A percentile compares a stretch with the other conserved stretches of the same genome.
These are phyloP conservation scores for Dasypus novemcinctus DNA, from an alignment of 2,113 vertebrate genomes.

Conservation along the genomic window DNA sequence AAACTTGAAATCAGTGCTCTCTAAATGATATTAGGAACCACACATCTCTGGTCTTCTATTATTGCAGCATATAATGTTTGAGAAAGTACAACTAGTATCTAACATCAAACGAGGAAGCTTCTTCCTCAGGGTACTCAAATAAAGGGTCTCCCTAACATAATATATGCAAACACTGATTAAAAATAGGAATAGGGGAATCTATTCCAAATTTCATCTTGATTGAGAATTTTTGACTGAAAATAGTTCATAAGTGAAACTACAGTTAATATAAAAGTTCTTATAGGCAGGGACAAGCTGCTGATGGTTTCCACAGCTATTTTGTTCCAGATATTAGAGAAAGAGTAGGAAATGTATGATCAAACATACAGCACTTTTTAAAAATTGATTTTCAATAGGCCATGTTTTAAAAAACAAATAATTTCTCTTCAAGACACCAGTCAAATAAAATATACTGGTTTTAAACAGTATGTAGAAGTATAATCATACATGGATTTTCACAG, in stretches of 20 bases:
- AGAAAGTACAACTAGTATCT: neutral
- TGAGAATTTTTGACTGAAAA: neutral
- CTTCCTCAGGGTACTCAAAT: neutral
- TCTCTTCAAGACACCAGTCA: neutral
- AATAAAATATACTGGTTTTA: slow-evolving; percentile 30
- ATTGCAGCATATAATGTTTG: neutral
- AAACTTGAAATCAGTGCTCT: slow-evolving; percentile 57
- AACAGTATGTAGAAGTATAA: neutral
- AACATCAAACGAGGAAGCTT: neutral
- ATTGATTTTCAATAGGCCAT: neutral
- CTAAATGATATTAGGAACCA: neutral
- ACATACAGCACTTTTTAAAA: neutral
- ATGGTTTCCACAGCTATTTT: neutral
- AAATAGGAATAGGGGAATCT: neutral
- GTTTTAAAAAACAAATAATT: neutral
- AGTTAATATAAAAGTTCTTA: neutral
- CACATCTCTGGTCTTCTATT: neutral
- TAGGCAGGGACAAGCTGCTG: neutral
- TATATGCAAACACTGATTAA: neutral
- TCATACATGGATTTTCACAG: neutral
- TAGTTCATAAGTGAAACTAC: neutral
- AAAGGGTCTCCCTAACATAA: neutral
- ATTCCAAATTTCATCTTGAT: neutral
- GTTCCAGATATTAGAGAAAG: neutral
- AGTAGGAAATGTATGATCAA: neutral